Evolutionary conservation across 2,113 vertebrate genomes (phyloP), one percentile per base, ranked within the genome.

Genomic region (Puffinus mauretanicus): DNA sequence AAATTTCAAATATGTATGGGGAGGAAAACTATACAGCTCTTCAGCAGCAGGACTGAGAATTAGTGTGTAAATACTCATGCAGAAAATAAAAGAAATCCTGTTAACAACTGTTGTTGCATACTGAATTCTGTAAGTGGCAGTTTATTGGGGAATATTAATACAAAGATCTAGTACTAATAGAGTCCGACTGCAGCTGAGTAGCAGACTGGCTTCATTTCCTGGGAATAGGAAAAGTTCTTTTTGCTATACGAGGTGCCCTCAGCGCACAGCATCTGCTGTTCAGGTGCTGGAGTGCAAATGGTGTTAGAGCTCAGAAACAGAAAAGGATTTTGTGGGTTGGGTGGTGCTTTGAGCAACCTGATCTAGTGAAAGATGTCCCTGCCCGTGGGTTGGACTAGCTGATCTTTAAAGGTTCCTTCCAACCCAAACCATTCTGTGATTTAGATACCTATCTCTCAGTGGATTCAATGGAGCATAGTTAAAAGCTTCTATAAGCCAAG

Each of bases 351-450:
- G 34, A 57, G 47, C 88, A 52, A 40, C 25, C 14, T 57, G 4
- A 16, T 55, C 26, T 46, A 61, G 20, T 80, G 51, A n/a, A 81
- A 66, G 19, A 7, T 26, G 17, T 71, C 40, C 32, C 38, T 60
- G 13, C 13, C 16, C 0, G 0, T 51, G 40, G 1, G 2, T 20
- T 71, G 47, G 25, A 67, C 29, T 52, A 47, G 17, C 16, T n/a
- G 47, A 29, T 47, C 16, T 75, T 75, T 65, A 30, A 75, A 80
- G 36, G 54, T 62, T 8, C 14, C 10, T 88, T 91, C 62, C 60
- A 88, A 36, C 16, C 44, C 44, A 46, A 46, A 46, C 17, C 44
- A 17, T 46, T 46, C 44, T 46, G 15, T 42, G 42, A 15, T 72
- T 67, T 72, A 25, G 9, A 4, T 67, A 44, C 22, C 13, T 84